These are phyloP conservation scores for Protonemura montana DNA, from an alignment of 2,888 invertebrate genomes.

Conservation along the genomic window DNA sequence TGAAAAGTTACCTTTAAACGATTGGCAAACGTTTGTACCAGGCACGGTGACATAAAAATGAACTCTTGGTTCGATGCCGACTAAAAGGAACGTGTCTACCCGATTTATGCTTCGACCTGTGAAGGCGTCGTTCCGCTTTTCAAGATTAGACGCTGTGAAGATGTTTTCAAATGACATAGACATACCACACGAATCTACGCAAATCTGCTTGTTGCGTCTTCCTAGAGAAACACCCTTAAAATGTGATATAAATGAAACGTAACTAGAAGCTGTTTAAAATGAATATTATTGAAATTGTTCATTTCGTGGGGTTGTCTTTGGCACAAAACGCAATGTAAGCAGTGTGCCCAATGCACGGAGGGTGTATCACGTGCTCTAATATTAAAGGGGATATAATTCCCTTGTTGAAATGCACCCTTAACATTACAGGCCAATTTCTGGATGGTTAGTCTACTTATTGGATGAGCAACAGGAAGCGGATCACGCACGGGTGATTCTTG, in stretches of 20 bases:
- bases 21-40: conserved; percentile 27
- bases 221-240: conserved; percentile 3
- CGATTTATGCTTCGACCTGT: neutral
- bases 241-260: conserved; percentile 29
- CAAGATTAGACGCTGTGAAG: neutral
- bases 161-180: no score
- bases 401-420: conserved; percentile 26
- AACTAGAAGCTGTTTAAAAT: neutral
- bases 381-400: conserved; percentile 36
- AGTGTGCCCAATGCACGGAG: no score
- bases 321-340: neutral
- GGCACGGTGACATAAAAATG: conserved; percentile 19
- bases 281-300: conserved; percentile 41
- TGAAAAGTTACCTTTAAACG: conserved; percentile 14
- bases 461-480: conserved; percentile 20
- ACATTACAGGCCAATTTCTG: conserved; percentile 15
- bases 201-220: neutral
- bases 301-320: conserved; percentile 9
- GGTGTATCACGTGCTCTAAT: neutral
- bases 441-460: conserved; percentile 23
- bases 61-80: neutral
- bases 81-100: neutral
- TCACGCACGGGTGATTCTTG: neutral
- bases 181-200: neutral
- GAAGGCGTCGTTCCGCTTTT: neutral